Conservation (phyloP, 2,113 vertebrate species). For the Loxodonta africana region DNA sequence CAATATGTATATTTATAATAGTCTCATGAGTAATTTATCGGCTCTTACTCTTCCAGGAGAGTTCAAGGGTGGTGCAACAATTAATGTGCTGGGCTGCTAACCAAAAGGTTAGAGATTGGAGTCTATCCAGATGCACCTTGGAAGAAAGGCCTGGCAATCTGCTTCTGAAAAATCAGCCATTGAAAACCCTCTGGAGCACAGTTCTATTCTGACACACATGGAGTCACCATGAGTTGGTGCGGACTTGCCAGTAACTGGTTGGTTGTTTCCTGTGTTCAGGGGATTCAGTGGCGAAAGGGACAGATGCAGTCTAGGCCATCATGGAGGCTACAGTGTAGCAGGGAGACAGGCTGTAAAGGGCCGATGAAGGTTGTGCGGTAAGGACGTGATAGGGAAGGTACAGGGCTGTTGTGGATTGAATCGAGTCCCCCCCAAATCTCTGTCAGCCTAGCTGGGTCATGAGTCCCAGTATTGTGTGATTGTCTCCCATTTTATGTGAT, state of each 20-base stretch:
- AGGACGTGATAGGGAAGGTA: not conserved
- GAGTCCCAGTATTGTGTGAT: too few species aligned
- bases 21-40: constrained; percentile 13
- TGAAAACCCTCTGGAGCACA: not conserved
- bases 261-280: not conserved
- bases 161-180: not conserved
- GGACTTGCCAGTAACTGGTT: not conserved
- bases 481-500: too few species aligned
- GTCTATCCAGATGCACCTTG: not conserved
- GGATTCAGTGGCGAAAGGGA: not conserved
- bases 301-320: not conserved
- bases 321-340: not conserved
- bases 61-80: not conserved
- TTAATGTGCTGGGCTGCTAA: not conserved
- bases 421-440: too few species aligned
- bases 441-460: too few species aligned
- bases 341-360: not conserved
- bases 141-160: not conserved
- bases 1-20: not conserved
- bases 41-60: not conserved
- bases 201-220: not conserved
- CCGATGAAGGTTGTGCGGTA: not conserved
- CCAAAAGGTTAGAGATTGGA: not conserved
- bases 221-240: not conserved
- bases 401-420: not conserved